Percentiles rank a stretch among this genome's conserved stretches.
Evolutionary conservation across 2,113 vertebrate genomes (phyloP).

Genomic region (Phylloscopus trochiloides): DNA sequence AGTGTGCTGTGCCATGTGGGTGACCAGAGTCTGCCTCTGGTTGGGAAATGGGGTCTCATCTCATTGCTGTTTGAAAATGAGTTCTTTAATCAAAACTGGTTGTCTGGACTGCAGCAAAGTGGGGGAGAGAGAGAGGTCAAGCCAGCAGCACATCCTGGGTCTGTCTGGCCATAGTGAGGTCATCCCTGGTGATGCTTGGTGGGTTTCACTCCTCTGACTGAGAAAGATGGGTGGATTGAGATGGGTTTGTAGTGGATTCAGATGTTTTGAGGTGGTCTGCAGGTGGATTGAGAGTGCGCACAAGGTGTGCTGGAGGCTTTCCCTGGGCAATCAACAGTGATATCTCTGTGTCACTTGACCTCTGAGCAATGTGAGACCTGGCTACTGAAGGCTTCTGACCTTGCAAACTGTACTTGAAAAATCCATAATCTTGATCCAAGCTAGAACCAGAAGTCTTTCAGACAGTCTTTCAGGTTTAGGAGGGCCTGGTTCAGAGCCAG

Average conservation of each 20-base stretch:
- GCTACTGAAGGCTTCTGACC: background rate
- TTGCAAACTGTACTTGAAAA: background rate
- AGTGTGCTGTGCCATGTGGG: background rate
- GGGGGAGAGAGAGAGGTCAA: background rate
- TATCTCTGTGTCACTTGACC: background rate
- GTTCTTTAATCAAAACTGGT: background rate
- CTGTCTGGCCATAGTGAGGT: background rate
- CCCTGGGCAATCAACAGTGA: background rate
- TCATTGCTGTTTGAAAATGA: background rate
- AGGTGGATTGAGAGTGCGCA: background rate
- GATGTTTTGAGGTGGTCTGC: background rate
- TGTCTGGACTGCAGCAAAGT: background rate
- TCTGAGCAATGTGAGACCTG: background rate
- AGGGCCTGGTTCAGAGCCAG: background rate
- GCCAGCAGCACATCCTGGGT: background rate
- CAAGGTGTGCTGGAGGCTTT: background rate
- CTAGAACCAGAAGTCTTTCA: background rate
- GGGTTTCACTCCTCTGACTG: background rate
- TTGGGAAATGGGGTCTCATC: background rate
- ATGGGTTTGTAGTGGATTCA: background rate
- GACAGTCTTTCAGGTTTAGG: background rate
- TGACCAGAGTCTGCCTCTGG: background rate
- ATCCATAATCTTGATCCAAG: background rate
- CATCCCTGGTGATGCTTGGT: background rate
- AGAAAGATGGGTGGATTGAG: background rate